These are phyloP conservation scores for Selenia dentaria DNA, from an alignment of 2,888 invertebrate genomes.

Conservation along the genomic window DNA sequence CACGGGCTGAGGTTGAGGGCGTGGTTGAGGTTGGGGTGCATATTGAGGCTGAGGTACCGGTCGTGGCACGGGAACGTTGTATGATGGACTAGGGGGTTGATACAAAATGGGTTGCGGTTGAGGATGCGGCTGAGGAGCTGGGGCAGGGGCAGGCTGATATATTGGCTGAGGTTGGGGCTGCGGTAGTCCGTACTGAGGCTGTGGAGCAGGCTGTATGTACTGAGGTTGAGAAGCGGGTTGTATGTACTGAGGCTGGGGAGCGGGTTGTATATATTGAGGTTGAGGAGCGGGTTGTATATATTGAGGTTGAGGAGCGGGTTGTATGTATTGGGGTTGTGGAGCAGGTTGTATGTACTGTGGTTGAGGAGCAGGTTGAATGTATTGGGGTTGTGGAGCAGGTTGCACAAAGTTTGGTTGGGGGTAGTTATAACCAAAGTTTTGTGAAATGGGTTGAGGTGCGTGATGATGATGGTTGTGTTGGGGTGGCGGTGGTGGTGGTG, in stretches of 20 bases:
- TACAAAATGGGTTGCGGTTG: slow-evolving; percentile 31
- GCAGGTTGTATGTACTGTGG: slow-evolving; percentile 25
- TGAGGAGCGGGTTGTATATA: slow-evolving; percentile 11
- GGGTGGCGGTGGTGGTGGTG: slow-evolving; percentile 36
- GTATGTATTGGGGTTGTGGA: slow-evolving; percentile 15
- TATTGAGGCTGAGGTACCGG: slow-evolving; percentile 34
- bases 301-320: slow-evolving; percentile 17
- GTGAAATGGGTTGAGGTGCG: slow-evolving; percentile 25
- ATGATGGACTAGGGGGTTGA: slow-evolving; percentile 23
- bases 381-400: slow-evolving; percentile 20
- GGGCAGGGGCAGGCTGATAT: slow-evolving; percentile 20
- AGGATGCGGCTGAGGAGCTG: slow-evolving; percentile 25
- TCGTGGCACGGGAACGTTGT: slow-evolving; percentile 28
- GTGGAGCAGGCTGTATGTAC: slow-evolving; percentile 18
- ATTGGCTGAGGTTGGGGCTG: slow-evolving; percentile 22
- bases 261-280: slow-evolving; percentile 10
- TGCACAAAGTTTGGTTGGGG: slow-evolving; percentile 43
- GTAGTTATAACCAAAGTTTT: slow-evolving; percentile 50
- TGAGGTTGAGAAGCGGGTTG: slow-evolving; percentile 15
- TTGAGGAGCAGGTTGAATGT: slow-evolving; percentile 29
- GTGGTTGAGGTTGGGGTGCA: slow-evolving; percentile 36
- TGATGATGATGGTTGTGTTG: slow-evolving; percentile 35
- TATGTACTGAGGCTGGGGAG: slow-evolving; percentile 9
- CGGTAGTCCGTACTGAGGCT: slow-evolving; percentile 20
- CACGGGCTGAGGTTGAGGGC: slow-evolving; percentile 30